Evolutionary conservation across 2,888 invertebrate genomes (phyloP).

Genomic region (Camponotus fellah): DNA sequence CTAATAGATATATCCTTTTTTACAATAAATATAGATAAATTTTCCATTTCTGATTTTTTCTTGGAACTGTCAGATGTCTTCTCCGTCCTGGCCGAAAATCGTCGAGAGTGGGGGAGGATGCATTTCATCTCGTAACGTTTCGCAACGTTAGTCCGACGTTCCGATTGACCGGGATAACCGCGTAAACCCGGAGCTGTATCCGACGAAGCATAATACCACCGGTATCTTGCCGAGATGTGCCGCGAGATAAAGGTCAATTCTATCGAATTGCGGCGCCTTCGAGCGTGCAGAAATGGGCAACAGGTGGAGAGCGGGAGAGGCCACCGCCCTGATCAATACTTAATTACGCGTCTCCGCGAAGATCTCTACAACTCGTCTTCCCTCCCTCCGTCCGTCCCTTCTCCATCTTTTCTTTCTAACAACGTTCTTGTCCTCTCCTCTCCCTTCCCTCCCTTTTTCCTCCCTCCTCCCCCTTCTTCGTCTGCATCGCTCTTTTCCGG

Average conservation of each 20-base stretch:
- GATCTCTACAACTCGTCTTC: conserved; percentile 33
- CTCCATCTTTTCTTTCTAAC: conserved; percentile 34
- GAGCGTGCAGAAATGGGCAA: conserved; percentile 75
- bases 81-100: neutral
- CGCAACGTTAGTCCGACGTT: conserved; percentile 14
- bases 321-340: conserved; percentile 83
- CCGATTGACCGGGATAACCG: conserved; percentile 47
- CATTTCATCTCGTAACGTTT: conserved; percentile 9
- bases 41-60: neutral
- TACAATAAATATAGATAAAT: neutral
- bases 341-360: conserved; percentile 78
- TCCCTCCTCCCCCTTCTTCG: neutral
- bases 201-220: conserved; percentile 43
- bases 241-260: conserved; percentile 72
- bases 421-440: neutral
- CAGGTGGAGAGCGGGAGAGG: conserved; percentile 80
- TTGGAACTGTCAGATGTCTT: neutral
- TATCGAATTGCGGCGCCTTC: conserved; percentile 74
- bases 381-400: neutral
- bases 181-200: conserved; percentile 34
- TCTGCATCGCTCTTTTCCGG: neutral
- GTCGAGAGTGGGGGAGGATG: neutral
- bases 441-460: neutral
- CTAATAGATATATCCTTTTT: no score
- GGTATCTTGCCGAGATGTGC: conserved; percentile 36